Evolutionary conservation across 2,888 invertebrate species (phyloP).

Genomic region (Smittia sp.): DNA sequence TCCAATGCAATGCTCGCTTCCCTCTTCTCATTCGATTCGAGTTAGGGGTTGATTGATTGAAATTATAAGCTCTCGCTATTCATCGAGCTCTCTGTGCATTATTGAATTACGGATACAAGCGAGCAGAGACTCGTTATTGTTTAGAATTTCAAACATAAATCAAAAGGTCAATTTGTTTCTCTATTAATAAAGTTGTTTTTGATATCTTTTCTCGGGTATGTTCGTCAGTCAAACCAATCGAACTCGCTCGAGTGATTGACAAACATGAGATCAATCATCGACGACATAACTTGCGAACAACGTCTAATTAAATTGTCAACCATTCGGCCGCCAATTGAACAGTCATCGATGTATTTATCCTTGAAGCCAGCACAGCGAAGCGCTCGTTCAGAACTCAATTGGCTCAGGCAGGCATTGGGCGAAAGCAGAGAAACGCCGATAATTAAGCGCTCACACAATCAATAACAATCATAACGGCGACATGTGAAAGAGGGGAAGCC

Average conservation of each 20-base stretch:
- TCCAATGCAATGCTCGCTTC: background rate
- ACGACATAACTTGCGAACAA: too few species aligned
- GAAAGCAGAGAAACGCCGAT: conserved; percentile 2
- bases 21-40: background rate
- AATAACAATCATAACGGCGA: conserved; percentile 14
- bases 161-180: conserved; percentile 14
- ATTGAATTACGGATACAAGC: too few species aligned
- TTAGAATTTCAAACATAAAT: conserved; percentile 11
- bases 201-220: too few species aligned
- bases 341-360: too few species aligned
- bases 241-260: too few species aligned
- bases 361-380: too few species aligned
- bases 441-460: conserved; percentile 24
- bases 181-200: background rate
- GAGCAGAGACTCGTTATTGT: background rate
- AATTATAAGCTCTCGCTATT: conserved; percentile 18
- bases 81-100: background rate
- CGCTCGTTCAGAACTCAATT: too few species aligned
- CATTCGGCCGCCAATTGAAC: too few species aligned
- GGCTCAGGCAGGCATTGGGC: too few species aligned
- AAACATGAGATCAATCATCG: too few species aligned
- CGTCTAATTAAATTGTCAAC: too few species aligned
- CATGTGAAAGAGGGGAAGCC: background rate
- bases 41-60: conserved; percentile 25
- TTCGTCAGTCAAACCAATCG: too few species aligned